A percentile compares a stretch with the other conserved stretches of the same genome.
Evolutionary conservation across 2,888 invertebrate genomes (phyloP).

Genomic region (Cyaniris semiargus): DNA sequence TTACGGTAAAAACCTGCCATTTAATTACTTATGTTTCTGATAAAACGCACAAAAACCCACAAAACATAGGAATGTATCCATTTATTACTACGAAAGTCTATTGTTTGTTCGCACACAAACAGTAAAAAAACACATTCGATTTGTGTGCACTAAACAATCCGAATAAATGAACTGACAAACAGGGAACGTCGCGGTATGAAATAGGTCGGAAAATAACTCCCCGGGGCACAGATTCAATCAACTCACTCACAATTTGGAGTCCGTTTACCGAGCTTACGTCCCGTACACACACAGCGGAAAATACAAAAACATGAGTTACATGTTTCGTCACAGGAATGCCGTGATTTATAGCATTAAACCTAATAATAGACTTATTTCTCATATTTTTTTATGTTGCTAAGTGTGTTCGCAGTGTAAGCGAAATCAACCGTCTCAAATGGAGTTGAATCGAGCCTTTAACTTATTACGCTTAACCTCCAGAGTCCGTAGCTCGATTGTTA

Average conservation of each 20-base stretch:
- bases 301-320: not conserved
- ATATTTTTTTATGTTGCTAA: not conserved
- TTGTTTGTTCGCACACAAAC: not conserved
- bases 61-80: not conserved
- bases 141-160: conserved; percentile 16
- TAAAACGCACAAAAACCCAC: not conserved
- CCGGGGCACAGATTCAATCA: conserved; percentile 77
- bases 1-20: too few species aligned
- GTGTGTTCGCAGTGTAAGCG: conserved; percentile 50
- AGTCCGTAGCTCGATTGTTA: not conserved
- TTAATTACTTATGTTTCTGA: not conserved
- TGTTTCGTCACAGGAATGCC: not conserved
- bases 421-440: conserved; percentile 58
- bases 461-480: conserved; percentile 51
- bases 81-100: not conserved
- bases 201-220: conserved; percentile 78
- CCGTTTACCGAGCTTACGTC: conserved; percentile 64
- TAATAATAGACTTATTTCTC: not conserved
- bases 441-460: conserved; percentile 54
- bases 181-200: conserved; percentile 62
- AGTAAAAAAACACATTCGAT: conserved; percentile 11
- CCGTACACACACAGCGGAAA: not conserved
- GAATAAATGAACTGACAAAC: conserved; percentile 74
- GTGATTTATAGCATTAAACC: not conserved
- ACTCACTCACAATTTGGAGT: conserved; percentile 76